Conservation (phyloP, 2,888 invertebrate genomes). For the Homarus gammarus region DNA sequence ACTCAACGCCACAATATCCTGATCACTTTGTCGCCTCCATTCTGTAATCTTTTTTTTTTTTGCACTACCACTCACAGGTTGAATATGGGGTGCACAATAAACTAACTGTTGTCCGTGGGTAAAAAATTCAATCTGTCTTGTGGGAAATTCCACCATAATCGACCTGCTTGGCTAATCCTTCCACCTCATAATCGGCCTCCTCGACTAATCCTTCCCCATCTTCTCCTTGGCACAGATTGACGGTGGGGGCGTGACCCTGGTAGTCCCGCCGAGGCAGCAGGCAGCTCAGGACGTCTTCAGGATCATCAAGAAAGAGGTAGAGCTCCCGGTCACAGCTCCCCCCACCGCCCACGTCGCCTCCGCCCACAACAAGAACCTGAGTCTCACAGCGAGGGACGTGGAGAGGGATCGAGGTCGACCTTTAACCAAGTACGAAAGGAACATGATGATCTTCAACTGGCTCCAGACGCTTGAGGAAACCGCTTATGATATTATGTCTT, state of each 20-base stretch:
- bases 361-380: conserved; percentile 41
- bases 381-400: conserved; percentile 82
- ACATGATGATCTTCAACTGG: conserved; percentile 98
- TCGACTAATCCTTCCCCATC: too few species aligned
- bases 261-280: conserved; percentile 72
- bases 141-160: too few species aligned
- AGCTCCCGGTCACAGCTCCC: conserved; percentile 66
- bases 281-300: conserved; percentile 75
- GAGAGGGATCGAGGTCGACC: conserved; percentile 91
- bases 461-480: conserved; percentile 87
- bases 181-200: too few species aligned
- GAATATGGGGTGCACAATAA: too few species aligned
- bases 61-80: too few species aligned
- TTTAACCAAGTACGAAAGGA: conserved; percentile 92
- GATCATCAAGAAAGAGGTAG: conserved; percentile 75
- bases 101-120: too few species aligned
- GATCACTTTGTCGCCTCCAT: too few species aligned
- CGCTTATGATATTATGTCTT: conserved; percentile 69
- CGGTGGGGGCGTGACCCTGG: conserved; percentile 63
- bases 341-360: conserved; percentile 78
- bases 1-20: too few species aligned
- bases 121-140: too few species aligned
- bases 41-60: too few species aligned
- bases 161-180: background rate
- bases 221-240: conserved; percentile 64